phyloP scores from a whole-genome alignment of 2,888 invertebrate species.

The Catocala fraxini region DNA sequence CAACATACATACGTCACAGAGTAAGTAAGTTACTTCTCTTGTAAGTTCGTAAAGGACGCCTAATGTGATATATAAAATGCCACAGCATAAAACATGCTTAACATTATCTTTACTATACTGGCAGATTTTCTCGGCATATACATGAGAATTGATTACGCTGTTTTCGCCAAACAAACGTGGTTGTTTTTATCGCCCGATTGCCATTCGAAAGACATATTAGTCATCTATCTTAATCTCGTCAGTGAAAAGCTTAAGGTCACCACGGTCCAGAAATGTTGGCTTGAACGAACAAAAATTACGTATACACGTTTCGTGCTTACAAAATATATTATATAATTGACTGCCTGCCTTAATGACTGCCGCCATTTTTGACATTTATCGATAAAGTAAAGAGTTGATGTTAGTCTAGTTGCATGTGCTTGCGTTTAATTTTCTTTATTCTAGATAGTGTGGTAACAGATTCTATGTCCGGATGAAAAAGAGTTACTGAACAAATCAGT shows the following conservation, averaged over 20 bases:
- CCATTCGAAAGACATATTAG: constrained; percentile 13
- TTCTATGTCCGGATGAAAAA: too few species aligned
- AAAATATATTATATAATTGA: constrained; percentile 19
- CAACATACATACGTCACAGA: too few species aligned
- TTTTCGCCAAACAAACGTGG: background rate
- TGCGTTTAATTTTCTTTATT: too few species aligned
- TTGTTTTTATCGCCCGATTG: constrained; percentile 15
- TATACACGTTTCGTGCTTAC: constrained; percentile 13
- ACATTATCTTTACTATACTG: constrained; percentile 10
- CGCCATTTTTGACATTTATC: constrained; percentile 40
- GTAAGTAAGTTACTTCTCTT: too few species aligned
- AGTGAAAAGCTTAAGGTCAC: constrained; percentile 24
- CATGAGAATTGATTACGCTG: constrained; percentile 5
- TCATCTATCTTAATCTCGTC: constrained; percentile 20
- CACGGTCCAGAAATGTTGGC: constrained; percentile 32
- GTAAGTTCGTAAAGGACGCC: too few species aligned
- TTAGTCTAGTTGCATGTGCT: too few species aligned
- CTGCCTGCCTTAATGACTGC: constrained; percentile 30
- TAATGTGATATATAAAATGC: background rate
- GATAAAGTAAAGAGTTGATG: constrained; percentile 23
- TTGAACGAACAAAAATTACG: constrained; percentile 26
- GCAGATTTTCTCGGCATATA: background rate
- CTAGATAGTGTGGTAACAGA: too few species aligned
- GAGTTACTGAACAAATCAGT: too few species aligned
- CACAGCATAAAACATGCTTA: constrained; percentile 8